Percentiles rank a stretch among this genome's conserved stretches.
phyloP scores from a whole-genome alignment of 2,797 vertebrate species.

The Echiichthys vipera region DNA sequence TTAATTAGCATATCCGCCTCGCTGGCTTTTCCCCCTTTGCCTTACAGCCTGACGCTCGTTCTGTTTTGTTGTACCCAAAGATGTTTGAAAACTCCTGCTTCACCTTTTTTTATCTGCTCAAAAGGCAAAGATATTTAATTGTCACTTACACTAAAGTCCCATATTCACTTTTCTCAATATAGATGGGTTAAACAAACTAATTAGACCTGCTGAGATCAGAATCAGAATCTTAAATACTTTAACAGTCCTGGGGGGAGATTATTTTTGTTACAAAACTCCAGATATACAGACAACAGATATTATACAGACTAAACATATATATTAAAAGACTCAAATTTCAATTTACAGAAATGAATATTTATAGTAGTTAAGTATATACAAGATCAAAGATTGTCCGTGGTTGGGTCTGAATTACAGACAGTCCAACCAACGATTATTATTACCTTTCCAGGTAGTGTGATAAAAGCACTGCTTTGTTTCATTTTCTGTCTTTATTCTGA shows the following conservation, averaged over 20 bases:
- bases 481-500: background rate
- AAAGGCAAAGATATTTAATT: background rate
- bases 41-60: conserved; percentile 10
- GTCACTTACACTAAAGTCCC: background rate
- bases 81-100: conserved; percentile 5
- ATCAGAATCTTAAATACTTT: too few relatives aligned
- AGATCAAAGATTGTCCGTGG: too few relatives aligned
- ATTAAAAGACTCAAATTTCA: too few relatives aligned
- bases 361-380: too few relatives aligned
- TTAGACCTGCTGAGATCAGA: too few relatives aligned
- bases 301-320: too few relatives aligned
- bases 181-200: background rate
- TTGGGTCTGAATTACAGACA: too few relatives aligned
- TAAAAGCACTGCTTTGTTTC: background rate
- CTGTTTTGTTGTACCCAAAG: background rate
- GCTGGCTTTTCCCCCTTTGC: conserved; percentile 19
- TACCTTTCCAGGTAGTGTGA: background rate
- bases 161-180: background rate
- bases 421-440: too few relatives aligned
- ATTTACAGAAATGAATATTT: too few relatives aligned
- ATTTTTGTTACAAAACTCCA: too few relatives aligned
- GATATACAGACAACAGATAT: too few relatives aligned
- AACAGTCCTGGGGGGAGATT: too few relatives aligned
- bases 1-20: conserved; percentile 22
- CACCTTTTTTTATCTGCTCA: conserved; percentile 1